phyloP scores from a whole-genome alignment of 2,113 vertebrate genomes.

The Equus przewalskii region DNA sequence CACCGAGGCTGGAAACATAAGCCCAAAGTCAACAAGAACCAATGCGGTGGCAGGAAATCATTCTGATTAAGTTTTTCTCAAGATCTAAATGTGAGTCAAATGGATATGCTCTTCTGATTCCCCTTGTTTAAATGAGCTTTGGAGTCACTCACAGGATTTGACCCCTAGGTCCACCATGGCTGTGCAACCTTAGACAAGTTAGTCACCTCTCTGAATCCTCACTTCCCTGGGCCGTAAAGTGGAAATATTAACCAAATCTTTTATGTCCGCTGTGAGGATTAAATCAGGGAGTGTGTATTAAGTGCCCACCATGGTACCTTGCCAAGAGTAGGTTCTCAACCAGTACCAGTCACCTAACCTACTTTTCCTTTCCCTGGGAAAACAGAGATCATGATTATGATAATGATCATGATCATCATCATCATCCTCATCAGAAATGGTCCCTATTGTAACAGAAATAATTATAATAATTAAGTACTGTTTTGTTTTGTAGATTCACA shows the following conservation, averaged over 20 bases:
- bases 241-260: background rate
- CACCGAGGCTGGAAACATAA: background rate
- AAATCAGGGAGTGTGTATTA: background rate
- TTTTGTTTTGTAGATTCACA: slow-evolving; percentile 26
- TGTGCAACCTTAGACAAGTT: background rate
- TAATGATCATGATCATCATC: too few species aligned
- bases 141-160: background rate
- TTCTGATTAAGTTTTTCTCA: background rate
- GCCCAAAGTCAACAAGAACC: background rate
- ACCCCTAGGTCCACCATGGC: background rate
- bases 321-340: background rate
- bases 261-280: background rate
- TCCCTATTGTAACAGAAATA: background rate
- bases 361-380: background rate
- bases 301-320: background rate
- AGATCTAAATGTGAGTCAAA: background rate
- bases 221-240: background rate
- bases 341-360: background rate
- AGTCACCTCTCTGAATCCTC: background rate
- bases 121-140: background rate
- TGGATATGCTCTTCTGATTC: background rate
- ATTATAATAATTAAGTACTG: background rate
- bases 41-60: background rate
- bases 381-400: background rate
- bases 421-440: background rate